phyloP scores from a whole-genome alignment of 1,140 invertebrate species.

The Spodoptera frugiperda region DNA sequence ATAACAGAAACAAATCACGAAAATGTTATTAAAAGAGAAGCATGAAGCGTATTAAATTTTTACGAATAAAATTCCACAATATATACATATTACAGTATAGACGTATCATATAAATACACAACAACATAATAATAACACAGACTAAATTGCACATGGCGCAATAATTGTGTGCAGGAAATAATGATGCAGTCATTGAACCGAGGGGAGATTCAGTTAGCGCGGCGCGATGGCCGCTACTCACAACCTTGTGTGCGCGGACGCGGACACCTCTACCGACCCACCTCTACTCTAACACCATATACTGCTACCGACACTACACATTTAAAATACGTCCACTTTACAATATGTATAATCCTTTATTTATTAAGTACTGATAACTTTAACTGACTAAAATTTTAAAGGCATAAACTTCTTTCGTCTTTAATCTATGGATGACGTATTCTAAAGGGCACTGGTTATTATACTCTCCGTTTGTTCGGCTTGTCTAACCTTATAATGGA shows the following conservation, averaged over 20 bases:
- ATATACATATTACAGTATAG: slow-evolving; percentile 84
- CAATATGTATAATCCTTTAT: slow-evolving; percentile 76
- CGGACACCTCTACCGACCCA: slow-evolving; percentile 48
- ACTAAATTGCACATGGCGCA: slow-evolving; percentile 85
- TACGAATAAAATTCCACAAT: slow-evolving; percentile 84
- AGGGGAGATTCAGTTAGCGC: slow-evolving; percentile 80
- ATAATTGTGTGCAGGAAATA: slow-evolving; percentile 80
- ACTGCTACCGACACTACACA: slow-evolving; percentile 66
- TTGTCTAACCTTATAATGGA: slow-evolving; percentile 77
- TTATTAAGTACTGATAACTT: slow-evolving; percentile 84
- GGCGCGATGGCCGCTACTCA: slow-evolving; percentile 68
- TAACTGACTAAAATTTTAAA: slow-evolving; percentile 84
- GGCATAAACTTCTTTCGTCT: slow-evolving; percentile 81
- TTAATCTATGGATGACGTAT: slow-evolving; percentile 82
- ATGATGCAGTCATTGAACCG: slow-evolving; percentile 81
- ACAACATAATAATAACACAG: slow-evolving; percentile 86
- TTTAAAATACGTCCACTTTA: slow-evolving; percentile 56
- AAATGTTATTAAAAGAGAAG: slow-evolving; percentile 82
- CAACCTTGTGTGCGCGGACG: slow-evolving; percentile 63
- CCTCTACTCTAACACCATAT: slow-evolving; percentile 50
- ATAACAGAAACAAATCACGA: slow-evolving; percentile 85
- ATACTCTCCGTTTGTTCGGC: slow-evolving; percentile 77
- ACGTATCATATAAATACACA: slow-evolving; percentile 84
- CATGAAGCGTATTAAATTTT: slow-evolving; percentile 85
- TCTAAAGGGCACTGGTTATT: slow-evolving; percentile 84